A percentile compares a stretch with the other conserved stretches of the same genome.
These are phyloP conservation scores for Gasterosteus nipponicus DNA, from an alignment of 2,113 vertebrate genomes.

Conservation along the genomic window DNA sequence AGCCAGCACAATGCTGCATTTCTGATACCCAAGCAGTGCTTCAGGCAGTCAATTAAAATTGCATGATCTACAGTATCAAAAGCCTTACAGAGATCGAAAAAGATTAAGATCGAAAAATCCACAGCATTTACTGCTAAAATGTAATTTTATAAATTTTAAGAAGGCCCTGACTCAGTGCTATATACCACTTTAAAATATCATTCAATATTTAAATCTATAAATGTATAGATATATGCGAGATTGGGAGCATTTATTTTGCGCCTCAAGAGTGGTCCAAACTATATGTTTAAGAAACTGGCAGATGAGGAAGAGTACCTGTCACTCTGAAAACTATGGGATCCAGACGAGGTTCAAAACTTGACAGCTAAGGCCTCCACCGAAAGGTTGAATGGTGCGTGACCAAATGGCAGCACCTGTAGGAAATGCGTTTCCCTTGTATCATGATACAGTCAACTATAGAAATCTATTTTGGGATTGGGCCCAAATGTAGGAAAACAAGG, in stretches of 20 bases:
- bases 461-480: background rate
- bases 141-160: slow-evolving; percentile 42
- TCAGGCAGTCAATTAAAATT: slow-evolving; percentile 65
- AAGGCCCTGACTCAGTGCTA: slow-evolving; percentile 7
- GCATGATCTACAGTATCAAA: slow-evolving; percentile 63
- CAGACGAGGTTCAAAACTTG: background rate
- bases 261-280: background rate
- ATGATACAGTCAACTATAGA: background rate
- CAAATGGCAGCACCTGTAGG: background rate
- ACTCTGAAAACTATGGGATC: background rate
- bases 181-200: slow-evolving; percentile 17
- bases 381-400: background rate
- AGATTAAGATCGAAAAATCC: slow-evolving; percentile 51
- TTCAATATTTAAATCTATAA: background rate
- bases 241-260: background rate
- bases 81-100: slow-evolving; percentile 52
- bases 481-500: background rate
- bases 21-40: slow-evolving; percentile 48
- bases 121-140: slow-evolving; percentile 38
- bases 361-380: background rate
- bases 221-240: background rate
- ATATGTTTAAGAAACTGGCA: background rate
- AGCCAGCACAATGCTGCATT: slow-evolving; percentile 52
- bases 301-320: background rate
- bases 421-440: background rate